These are phyloP conservation scores for Phengaris alcon DNA, from an alignment of 2,888 invertebrate species.

Conservation along the genomic window DNA sequence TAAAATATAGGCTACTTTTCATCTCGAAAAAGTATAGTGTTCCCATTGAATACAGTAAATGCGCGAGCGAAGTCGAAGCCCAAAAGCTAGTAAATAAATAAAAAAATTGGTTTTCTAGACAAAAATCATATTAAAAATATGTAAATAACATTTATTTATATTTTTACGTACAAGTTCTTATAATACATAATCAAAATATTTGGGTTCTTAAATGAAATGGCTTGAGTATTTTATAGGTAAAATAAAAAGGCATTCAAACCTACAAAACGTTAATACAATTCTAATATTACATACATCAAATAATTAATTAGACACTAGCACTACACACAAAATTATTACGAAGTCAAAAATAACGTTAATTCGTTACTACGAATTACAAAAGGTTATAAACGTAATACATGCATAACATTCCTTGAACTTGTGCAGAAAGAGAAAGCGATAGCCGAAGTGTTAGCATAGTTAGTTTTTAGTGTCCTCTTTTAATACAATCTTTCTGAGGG, in stretches of 20 bases:
- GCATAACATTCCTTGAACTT: constrained; percentile 35
- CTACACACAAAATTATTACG: neutral
- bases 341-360: neutral
- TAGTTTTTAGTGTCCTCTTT: constrained; percentile 56
- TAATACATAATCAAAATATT: too few relatives aligned
- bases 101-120: too few relatives aligned
- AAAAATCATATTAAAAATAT: too few relatives aligned
- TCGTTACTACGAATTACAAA: constrained; percentile 1
- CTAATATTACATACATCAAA: neutral
- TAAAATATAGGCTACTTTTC: too few relatives aligned
- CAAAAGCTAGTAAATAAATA: too few relatives aligned
- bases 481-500: constrained; percentile 41
- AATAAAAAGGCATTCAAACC: neutral
- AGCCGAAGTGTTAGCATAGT: constrained; percentile 52
- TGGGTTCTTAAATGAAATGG: too few relatives aligned
- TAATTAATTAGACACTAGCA: neutral
- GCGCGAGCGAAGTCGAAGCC: too few relatives aligned
- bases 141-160: too few relatives aligned
- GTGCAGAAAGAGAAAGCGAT: constrained; percentile 41
- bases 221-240: neutral
- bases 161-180: too few relatives aligned
- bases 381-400: constrained; percentile 33
- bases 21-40: too few relatives aligned
- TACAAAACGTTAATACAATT: neutral
- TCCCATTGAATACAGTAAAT: too few relatives aligned